These are phyloP conservation scores for Phoebastria nigripes DNA, from an alignment of 2,797 vertebrate genomes.

Conservation along the genomic window DNA sequence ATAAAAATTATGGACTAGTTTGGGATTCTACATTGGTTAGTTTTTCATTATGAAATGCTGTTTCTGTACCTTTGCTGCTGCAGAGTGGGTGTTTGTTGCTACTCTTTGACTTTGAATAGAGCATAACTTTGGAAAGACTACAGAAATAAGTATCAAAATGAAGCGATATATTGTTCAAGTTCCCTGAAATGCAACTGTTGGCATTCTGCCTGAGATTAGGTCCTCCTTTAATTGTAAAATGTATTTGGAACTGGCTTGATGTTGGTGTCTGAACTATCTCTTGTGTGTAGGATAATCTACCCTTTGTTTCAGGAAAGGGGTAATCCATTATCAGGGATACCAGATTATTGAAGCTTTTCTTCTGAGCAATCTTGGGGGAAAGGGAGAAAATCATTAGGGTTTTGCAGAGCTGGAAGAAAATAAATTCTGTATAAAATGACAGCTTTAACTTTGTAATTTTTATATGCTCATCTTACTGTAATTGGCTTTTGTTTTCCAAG, in stretches of 20 bases:
- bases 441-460: neutral
- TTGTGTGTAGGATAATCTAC: neutral
- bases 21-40: neutral
- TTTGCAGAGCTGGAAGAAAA: neutral
- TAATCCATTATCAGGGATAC: neutral
- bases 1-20: neutral
- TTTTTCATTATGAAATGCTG: neutral
- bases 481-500: neutral
- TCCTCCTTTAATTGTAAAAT: neutral
- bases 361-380: neutral
- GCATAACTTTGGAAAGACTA: neutral
- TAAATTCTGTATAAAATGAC: neutral
- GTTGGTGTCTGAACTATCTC: neutral
- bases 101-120: neutral
- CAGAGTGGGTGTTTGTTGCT: neutral
- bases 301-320: neutral
- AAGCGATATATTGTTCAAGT: neutral
- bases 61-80: neutral
- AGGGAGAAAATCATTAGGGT: neutral
- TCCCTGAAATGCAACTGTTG: neutral
- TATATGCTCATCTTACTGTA: neutral
- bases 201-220: neutral
- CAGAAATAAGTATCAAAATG: neutral
- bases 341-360: neutral
- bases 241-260: neutral